These are phyloP conservation scores for Sphenopsis melanotis DNA, from an alignment of 2,797 vertebrate species.

Conservation along the genomic window DNA sequence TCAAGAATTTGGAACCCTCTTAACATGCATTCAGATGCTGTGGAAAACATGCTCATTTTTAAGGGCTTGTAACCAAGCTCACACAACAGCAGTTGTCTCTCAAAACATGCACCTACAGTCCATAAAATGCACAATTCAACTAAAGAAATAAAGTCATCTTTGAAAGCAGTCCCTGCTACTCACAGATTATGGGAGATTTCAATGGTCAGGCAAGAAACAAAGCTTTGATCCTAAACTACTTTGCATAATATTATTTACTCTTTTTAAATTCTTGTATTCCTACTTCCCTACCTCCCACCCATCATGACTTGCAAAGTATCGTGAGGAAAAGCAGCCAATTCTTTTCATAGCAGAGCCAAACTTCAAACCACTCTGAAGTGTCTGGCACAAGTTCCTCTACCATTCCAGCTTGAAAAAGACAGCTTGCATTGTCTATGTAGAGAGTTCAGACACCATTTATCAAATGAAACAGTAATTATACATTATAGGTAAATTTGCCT, in stretches of 20 bases:
- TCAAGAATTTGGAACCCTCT: background rate
- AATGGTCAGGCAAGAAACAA: slow-evolving; percentile 27
- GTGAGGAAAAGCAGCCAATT: slow-evolving; percentile 18
- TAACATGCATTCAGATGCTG: background rate
- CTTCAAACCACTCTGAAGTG: slow-evolving; percentile 28
- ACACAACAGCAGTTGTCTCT: background rate
- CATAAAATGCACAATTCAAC: background rate
- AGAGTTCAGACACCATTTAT: background rate
- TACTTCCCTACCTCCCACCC: slow-evolving; percentile 13
- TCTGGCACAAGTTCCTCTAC: slow-evolving; percentile 9
- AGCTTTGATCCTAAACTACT: slow-evolving; percentile 48
- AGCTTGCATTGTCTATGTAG: background rate
- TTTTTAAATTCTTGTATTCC: slow-evolving; percentile 25
- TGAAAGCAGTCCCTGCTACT: slow-evolving; percentile 3
- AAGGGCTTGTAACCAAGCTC: background rate
- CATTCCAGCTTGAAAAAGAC: background rate
- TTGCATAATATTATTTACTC: slow-evolving; percentile 53
- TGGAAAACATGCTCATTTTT: background rate
- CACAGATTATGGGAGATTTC: slow-evolving; percentile 14
- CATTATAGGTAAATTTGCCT: background rate
- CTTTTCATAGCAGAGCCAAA: slow-evolving; percentile 10
- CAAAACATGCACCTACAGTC: background rate
- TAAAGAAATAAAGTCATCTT: background rate
- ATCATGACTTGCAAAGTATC: slow-evolving; percentile 34
- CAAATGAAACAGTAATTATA: background rate